phyloP scores from a whole-genome alignment of 2,113 vertebrate genomes.

The Saimiri boliviensis region DNA sequence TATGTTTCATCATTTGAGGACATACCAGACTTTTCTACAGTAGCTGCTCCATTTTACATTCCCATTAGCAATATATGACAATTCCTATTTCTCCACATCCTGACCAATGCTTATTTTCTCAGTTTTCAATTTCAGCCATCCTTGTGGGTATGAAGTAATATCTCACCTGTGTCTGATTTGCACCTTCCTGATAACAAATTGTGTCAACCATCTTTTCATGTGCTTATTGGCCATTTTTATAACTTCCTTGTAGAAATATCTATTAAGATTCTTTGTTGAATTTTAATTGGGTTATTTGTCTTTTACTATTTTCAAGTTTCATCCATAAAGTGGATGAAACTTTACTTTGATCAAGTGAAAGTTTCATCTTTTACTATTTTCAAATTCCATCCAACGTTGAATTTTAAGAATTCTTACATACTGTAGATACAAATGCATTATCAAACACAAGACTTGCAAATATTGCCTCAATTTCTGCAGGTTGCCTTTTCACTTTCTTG shows the following conservation, averaged over 20 bases:
- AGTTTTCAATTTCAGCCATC: background rate
- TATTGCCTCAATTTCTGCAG: background rate
- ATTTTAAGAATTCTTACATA: background rate
- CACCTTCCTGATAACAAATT: background rate
- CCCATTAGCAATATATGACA: background rate
- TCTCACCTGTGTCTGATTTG: background rate
- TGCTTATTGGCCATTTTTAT: background rate
- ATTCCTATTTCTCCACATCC: background rate
- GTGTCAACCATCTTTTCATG: background rate
- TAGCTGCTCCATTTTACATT: background rate
- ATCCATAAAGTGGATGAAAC: too few species aligned
- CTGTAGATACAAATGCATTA: background rate
- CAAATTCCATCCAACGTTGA: background rate
- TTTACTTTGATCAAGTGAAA: too few species aligned
- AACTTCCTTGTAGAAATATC: background rate
- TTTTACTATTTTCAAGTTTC: background rate
- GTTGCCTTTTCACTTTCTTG: background rate
- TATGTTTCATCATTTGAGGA: background rate
- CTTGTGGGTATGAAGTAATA: background rate
- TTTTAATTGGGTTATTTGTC: background rate
- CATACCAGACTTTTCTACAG: background rate
- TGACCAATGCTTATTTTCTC: background rate
- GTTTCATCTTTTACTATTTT: too few species aligned
- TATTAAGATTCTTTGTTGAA: background rate
- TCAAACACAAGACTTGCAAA: background rate